Conservation (phyloP, 2,113 vertebrate species). For the Podiceps cristatus region DNA sequence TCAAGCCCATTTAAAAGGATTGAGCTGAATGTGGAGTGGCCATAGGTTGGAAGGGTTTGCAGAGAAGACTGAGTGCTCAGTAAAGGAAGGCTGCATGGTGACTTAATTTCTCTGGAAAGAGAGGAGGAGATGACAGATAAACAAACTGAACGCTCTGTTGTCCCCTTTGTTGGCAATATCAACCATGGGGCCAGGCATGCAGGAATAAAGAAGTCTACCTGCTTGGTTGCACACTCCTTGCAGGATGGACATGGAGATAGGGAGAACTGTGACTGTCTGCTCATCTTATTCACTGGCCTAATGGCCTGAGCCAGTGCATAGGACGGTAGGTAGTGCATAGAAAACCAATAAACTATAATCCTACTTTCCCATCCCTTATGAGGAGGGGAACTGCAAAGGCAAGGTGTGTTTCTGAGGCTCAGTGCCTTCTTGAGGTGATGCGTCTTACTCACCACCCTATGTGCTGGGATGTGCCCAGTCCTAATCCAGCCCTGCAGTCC, state of each 20-base stretch:
- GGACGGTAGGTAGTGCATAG: neutral
- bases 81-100: neutral
- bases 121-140: neutral
- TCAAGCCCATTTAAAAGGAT: neutral
- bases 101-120: neutral
- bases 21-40: neutral
- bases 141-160: neutral
- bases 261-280: neutral
- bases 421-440: neutral
- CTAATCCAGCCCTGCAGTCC: constrained; percentile 37
- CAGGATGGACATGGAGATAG: neutral
- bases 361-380: neutral
- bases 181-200: neutral
- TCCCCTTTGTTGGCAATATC: neutral
- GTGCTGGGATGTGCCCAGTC: constrained; percentile 15
- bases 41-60: neutral
- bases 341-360: neutral
- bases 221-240: neutral
- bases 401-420: neutral
- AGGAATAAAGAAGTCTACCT: neutral
- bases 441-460: neutral
- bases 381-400: neutral
- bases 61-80: neutral
- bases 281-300: neutral
- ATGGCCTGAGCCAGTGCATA: neutral